Evolutionary conservation across 1,140 invertebrate genomes (phyloP), one percentile per base, ranked within the genome.

Genomic region (Adelges cooleyi): DNA sequence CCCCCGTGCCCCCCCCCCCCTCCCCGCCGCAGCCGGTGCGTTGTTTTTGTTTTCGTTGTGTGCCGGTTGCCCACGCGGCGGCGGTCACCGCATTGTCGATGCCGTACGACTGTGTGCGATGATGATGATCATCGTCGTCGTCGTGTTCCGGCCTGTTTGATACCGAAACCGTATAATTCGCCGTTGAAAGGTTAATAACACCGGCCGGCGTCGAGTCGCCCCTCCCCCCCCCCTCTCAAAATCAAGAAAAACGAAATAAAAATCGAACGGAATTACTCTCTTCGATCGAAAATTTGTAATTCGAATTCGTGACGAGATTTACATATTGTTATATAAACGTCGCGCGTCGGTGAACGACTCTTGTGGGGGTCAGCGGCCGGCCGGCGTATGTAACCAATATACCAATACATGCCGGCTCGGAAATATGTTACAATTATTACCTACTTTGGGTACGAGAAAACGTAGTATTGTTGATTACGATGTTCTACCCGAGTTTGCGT

Each of bases 101-200:
- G 51, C 51, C 17, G 17, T 18, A 8, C 23, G 23, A 6, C n/a
- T n/a, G n/a, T n/a, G n/a, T n/a, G 6, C 29, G 51, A n/a, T n/a
- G 29, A 11, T 29, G 50, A 11, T 38, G 38, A 20, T 27, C 38
- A 25, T 23, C 25, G 29, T 33, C 29, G 29, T 33, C 29, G 29
- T 33, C 29, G 11, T 44, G 54, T 59, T 59, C 54, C 54, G 54
- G 40, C 40, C 54, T 20, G 54, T 44, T 59, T 59, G 54, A 46
- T 59, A 59, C 18, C n/a, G n/a, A 59, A 44, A 59, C 54, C 40
- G 40, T 59, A 59, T 44, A 59, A 59, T 59, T 59, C 23, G 54
- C 54, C 40, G 54, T 44, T 15, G 13, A 53, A 38, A 59, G 40
- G 54, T 59, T 59, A 46, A 46, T 27, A 44, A 59, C 54, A 40